These are phyloP conservation scores for Chironomus tentans DNA, from an alignment of 2,888 invertebrate genomes.

Conservation along the genomic window DNA sequence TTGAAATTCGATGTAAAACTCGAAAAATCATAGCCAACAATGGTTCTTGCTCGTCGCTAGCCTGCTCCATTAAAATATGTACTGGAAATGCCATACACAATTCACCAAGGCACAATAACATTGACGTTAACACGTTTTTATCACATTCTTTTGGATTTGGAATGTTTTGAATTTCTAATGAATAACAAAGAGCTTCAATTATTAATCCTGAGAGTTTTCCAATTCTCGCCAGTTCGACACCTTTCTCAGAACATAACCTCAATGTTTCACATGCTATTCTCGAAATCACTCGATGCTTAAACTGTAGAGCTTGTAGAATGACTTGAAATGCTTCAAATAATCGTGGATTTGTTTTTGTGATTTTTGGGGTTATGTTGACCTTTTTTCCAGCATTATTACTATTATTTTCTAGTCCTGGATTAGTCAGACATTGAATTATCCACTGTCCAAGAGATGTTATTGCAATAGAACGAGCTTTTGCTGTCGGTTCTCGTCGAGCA, in stretches of 20 bases:
- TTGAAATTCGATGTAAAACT: slow-evolving; percentile 45
- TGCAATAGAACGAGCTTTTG: slow-evolving; percentile 79
- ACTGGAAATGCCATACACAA: slow-evolving; percentile 84
- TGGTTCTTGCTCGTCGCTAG: slow-evolving; percentile 39
- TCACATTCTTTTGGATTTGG: slow-evolving; percentile 40
- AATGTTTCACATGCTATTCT: slow-evolving; percentile 40
- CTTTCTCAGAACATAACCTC: slow-evolving; percentile 39
- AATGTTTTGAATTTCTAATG: slow-evolving; percentile 40
- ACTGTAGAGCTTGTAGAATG: slow-evolving; percentile 40
- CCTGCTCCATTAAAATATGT: slow-evolving; percentile 46
- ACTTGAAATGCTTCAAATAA: slow-evolving; percentile 41
- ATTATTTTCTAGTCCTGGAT: slow-evolving; percentile 31
- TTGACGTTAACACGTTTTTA: slow-evolving; percentile 46
- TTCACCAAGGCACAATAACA: slow-evolving; percentile 83
- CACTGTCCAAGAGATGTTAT: slow-evolving; percentile 69
- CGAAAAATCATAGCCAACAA: slow-evolving; percentile 62
- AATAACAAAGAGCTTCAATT: slow-evolving; percentile 39
- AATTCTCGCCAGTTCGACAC: slow-evolving; percentile 37
- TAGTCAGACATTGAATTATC: slow-evolving; percentile 37
- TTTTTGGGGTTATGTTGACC: slow-evolving; percentile 35
- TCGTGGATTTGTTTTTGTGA: slow-evolving; percentile 34
- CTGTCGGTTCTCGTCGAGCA: slow-evolving; percentile 81
- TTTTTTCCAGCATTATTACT: slow-evolving; percentile 30
- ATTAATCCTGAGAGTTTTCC: slow-evolving; percentile 39
- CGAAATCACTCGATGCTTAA: slow-evolving; percentile 41